These are phyloP conservation scores for Agrochola circellaris DNA, from an alignment of 2,888 invertebrate genomes.

Conservation along the genomic window DNA sequence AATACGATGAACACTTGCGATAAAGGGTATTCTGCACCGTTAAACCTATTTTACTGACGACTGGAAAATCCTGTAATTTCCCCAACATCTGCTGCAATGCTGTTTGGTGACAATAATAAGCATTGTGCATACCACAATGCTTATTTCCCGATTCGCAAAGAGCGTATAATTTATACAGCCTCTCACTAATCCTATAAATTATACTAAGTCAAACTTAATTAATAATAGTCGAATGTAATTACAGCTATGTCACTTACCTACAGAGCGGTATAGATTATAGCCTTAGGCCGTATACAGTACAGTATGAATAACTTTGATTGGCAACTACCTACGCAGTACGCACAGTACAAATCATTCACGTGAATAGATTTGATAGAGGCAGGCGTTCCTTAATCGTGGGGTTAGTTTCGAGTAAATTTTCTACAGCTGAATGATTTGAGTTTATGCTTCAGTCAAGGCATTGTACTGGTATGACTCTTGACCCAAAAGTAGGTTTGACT, in stretches of 20 bases:
- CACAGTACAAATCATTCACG: neutral
- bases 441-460: neutral
- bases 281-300: neutral
- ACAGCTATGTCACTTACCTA: neutral
- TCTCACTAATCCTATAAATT: constrained; percentile 1
- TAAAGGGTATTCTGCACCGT: neutral
- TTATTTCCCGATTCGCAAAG: neutral
- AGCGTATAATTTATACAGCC: neutral
- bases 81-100: neutral
- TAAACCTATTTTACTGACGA: too few species aligned
- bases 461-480: neutral
- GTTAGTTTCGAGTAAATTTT: neutral
- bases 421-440: neutral
- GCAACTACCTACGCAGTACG: neutral
- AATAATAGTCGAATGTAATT: constrained; percentile 33
- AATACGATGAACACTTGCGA: neutral
- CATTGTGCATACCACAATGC: too few species aligned
- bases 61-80: neutral
- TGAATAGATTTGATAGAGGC: neutral
- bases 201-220: constrained; percentile 17
- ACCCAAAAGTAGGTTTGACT: neutral
- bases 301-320: constrained; percentile 2
- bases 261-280: constrained; percentile 22
- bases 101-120: neutral
- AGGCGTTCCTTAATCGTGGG: neutral